phyloP scores from a whole-genome alignment of 2,888 invertebrate genomes.

The Watsonalla cultraria region DNA sequence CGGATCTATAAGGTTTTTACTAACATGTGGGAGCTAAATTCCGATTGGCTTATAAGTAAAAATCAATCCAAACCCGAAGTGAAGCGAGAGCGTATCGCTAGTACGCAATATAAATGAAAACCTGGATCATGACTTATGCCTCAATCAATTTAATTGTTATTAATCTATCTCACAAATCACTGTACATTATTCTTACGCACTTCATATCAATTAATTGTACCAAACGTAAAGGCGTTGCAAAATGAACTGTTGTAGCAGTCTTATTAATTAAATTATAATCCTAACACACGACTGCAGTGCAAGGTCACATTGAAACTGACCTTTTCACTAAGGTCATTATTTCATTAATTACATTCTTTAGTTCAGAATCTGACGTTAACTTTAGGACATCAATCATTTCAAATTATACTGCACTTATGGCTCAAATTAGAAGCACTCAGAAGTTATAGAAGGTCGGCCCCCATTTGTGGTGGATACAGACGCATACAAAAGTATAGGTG shows the following conservation, averaged over 20 bases:
- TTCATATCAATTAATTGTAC: background rate
- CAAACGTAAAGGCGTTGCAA: background rate
- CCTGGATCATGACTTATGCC: too few relatives aligned
- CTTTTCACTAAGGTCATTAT: slow-evolving; percentile 50
- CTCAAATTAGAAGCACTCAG: background rate
- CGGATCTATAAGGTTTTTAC: too few relatives aligned
- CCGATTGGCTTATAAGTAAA: too few relatives aligned
- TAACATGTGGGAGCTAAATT: too few relatives aligned
- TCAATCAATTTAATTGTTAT: too few relatives aligned
- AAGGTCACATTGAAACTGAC: slow-evolving; percentile 36
- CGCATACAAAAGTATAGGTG: too few relatives aligned
- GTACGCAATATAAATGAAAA: too few relatives aligned
- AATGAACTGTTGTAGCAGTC: slow-evolving; percentile 1
- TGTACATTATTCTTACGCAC: background rate
- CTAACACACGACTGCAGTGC: slow-evolving; percentile 14
- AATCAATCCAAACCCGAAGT: too few relatives aligned
- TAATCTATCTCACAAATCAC: too few relatives aligned
- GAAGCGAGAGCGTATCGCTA: too few relatives aligned
- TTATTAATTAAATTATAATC: slow-evolving; percentile 1
- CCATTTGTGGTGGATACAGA: background rate
- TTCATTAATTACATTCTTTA: slow-evolving; percentile 47
- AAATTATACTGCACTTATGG: slow-evolving; percentile 16
- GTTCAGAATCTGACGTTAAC: slow-evolving; percentile 9
- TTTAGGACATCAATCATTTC: slow-evolving; percentile 25
- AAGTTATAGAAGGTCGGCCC: background rate